These are phyloP conservation scores for Empis livida DNA, from an alignment of 2,888 invertebrate genomes.

Conservation along the genomic window DNA sequence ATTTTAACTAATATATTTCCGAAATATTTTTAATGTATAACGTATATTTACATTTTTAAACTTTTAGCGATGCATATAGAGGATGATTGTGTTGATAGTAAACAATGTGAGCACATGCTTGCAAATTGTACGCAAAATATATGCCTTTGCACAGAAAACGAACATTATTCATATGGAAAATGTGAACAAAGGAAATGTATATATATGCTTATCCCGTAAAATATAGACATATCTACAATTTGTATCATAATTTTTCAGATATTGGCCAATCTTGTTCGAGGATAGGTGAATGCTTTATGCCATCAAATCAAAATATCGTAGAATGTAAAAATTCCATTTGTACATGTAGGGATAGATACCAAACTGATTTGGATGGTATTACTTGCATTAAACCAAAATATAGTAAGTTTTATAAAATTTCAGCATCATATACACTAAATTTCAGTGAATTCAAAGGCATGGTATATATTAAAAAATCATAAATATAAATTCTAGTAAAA, in stretches of 20 bases:
- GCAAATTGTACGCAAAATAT: constrained; percentile 6
- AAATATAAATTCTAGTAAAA: too few species aligned
- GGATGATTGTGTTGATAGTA: constrained; percentile 6
- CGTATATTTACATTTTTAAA: too few species aligned
- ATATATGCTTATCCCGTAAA: background rate
- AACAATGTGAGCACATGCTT: constrained; percentile 13
- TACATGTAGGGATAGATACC: constrained; percentile 6
- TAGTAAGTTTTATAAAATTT: too few species aligned
- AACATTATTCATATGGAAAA: constrained; percentile 8
- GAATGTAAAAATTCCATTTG: constrained; percentile 11
- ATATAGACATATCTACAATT: background rate
- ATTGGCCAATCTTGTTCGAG: constrained; percentile 9
- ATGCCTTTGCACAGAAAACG: constrained; percentile 8
- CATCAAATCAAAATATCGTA: constrained; percentile 3
- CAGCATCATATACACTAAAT: too few species aligned
- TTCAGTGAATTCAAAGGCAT: too few species aligned
- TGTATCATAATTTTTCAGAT: background rate
- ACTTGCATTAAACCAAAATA: too few species aligned
- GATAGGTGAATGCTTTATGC: constrained; percentile 8
- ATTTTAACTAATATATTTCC: too few species aligned
- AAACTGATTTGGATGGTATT: too few species aligned
- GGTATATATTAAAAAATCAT: too few species aligned
- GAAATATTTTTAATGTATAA: too few species aligned
- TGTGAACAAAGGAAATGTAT: constrained; percentile 10
- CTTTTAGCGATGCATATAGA: constrained; percentile 2